Evolutionary conservation across 2,113 vertebrate genomes (phyloP), one percentile per base, ranked within the genome.

Genomic region (Boleophthalmus pectinirostris): DNA sequence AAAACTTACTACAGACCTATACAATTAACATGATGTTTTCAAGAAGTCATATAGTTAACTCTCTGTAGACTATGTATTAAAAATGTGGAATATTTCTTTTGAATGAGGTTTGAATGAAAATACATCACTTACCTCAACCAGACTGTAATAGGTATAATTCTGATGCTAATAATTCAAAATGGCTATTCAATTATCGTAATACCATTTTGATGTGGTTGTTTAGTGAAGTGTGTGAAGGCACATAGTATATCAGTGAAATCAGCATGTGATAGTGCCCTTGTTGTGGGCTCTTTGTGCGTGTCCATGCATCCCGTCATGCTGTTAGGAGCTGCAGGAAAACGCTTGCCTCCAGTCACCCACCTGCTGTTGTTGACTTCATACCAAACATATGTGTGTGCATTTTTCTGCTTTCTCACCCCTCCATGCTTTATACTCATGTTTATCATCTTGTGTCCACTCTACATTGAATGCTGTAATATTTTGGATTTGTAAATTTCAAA

Each of bases 361-460:
- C 77, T 86, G 79, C 77, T 87, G 84, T 71, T 79, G 76, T 83
- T 85, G 72, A 75, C 71, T 78, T 75, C 72, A 72, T 63, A 79
- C 70, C 5, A 66, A 57, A 65, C 45, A 46, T 77, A 20, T 63
- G 78, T 76, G 9, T 67, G 46, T 77, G 58, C 78, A 60, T 38
- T 64, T 64, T 18, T 64, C 2, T n/a, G 18, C 18, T 38, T 12
- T 33, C 16, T 33, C 61, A 64, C 33, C 33, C 38, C 61, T 38
- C 5, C 25, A 16, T 25, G 29, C 29, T 64, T 64, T 64, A 11
- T 38, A 64, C n/a, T 64, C 20, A 20, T 20, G 18, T 64, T 64
- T 61, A 15, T 57, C 54, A 58, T 24, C 21, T 15, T 43, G 9
- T 11, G 38, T 8, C 38, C 38, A 43, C 38, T 43, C 9, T 10